Evolutionary conservation across 2,888 invertebrate species (phyloP).

Genomic region (Xanthorhoe designata): DNA sequence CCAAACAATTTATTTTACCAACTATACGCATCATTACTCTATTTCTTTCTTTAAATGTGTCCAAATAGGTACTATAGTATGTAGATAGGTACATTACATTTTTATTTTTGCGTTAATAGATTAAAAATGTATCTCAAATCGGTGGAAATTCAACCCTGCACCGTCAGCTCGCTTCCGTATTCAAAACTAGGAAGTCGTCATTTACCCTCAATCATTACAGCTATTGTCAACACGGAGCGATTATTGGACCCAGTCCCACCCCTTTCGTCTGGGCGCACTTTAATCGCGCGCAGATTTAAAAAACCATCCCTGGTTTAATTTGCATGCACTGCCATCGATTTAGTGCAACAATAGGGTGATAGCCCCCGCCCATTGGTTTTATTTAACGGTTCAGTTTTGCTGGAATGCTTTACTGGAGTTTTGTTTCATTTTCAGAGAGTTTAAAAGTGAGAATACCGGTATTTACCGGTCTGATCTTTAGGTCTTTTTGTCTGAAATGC

Average conservation of each 20-base stretch:
- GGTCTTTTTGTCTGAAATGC: constrained; percentile 4
- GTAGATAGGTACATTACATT: too few species aligned
- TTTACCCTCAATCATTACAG: constrained; percentile 59
- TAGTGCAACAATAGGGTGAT: constrained; percentile 56
- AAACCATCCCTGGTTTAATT: constrained; percentile 59
- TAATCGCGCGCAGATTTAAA: constrained; percentile 59
- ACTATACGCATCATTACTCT: too few species aligned
- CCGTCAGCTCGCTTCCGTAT: constrained; percentile 22
- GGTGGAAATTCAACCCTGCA: constrained; percentile 7
- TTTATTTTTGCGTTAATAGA: too few species aligned
- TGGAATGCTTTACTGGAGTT: constrained; percentile 44
- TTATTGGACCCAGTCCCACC: constrained; percentile 53
- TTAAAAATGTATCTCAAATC: too few species aligned
- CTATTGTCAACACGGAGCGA: constrained; percentile 63
- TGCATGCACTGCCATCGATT: constrained; percentile 62
- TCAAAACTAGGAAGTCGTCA: constrained; percentile 44
- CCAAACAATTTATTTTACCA: too few species aligned
- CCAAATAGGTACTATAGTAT: too few species aligned
- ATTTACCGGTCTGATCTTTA: constrained; percentile 9
- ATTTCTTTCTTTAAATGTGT: too few species aligned
- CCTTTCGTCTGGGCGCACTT: constrained; percentile 49
- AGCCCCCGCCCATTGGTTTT: constrained; percentile 22
- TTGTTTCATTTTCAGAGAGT: constrained; percentile 27
- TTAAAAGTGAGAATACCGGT: constrained; percentile 13
- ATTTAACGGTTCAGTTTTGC: constrained; percentile 32